phyloP scores from a whole-genome alignment of 2,888 invertebrate species.

The Scaptomyza tumidula region DNA sequence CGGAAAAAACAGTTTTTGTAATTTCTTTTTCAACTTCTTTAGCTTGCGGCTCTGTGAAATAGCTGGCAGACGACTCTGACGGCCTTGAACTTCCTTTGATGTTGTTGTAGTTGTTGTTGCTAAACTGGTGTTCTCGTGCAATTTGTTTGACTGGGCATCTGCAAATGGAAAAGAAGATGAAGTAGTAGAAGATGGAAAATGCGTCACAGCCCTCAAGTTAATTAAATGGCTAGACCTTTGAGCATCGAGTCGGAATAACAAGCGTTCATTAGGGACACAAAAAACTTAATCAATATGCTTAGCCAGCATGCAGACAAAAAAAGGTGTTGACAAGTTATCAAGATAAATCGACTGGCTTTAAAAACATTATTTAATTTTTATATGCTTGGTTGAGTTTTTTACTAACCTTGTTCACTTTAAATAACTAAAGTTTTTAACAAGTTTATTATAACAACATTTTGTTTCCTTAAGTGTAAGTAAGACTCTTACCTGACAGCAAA shows the following conservation, averaged over 20 bases:
- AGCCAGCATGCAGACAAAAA: neutral
- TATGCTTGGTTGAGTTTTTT: neutral
- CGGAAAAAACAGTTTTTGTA: constrained; percentile 90
- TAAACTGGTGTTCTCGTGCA: constrained; percentile 25
- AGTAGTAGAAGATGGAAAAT: neutral
- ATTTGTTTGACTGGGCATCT: constrained; percentile 41
- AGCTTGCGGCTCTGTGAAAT: constrained; percentile 75
- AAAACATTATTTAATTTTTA: neutral
- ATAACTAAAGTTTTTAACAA: no score
- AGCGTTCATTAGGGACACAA: constrained; percentile 6
- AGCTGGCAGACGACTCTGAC: constrained; percentile 37
- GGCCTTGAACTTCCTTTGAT: constrained; percentile 73
- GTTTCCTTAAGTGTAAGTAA: neutral
- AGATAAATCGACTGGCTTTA: neutral
- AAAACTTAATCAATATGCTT: constrained; percentile 23
- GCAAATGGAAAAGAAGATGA: constrained; percentile 12
- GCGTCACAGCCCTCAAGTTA: constrained; percentile 46
- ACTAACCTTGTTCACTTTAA: no score
- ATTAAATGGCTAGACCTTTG: constrained; percentile 61
- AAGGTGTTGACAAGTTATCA: neutral
- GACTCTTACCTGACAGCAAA: constrained; percentile 23
- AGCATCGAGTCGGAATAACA: constrained; percentile 37
- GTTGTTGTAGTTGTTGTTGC: constrained; percentile 31
- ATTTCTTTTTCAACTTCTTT: constrained; percentile 86
- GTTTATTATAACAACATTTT: neutral